Base-by-base conservation (phyloP, 1,140 invertebrate genomes). In the Drosophila ananassae region DNA sequence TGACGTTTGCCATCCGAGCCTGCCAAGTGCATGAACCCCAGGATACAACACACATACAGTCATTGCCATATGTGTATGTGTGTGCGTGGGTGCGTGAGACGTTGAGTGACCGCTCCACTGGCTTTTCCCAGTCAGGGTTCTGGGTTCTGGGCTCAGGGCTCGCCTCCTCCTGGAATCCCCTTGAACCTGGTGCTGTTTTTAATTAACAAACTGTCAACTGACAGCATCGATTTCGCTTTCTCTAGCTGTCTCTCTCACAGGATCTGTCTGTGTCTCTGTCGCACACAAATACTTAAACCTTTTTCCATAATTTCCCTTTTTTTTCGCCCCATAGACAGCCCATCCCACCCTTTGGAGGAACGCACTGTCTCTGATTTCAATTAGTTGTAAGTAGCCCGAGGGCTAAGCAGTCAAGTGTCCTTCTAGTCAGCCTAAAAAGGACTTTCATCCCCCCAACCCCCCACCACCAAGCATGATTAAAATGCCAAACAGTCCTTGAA, bases 161-260 rank as follows among this genome's bases (percentile, higher is more conserved):
- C 12, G 17, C 5, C 34, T n/a, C 12, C 52, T 12, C 6, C 17
- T 46, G 3, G 34, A 37, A 1, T 12, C 34, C 56, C 8, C 53
- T 34, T 12, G 12, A 22, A 50, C 75, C 71, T 41, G 64, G 59
- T 87, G 79, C 82, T 82, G 83, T 66, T 89, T 89, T 89, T 89
- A 89, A 89, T 89, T 89, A 89, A 89, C 83, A 89, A 87, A 89
- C 83, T 89, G 83, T 89, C 83, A 87, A 79, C 80, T 57, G 61
- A 48, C 81, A 67, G 79, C 73, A 74, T 69, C 66, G 66, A 69
- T 69, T 69, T 56, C 51, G 66, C n/a, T 34, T 48, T 10, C 24
- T 32, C 22, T 12, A 28, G 12, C 37, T 22, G 9, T 59, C 69
- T 44, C 6, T 2, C 41, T 7, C 17, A 17, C 17, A 17, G 17